Evolutionary conservation across 2,888 invertebrate genomes (phyloP).

Genomic region (Coelogynopora nodosa): DNA sequence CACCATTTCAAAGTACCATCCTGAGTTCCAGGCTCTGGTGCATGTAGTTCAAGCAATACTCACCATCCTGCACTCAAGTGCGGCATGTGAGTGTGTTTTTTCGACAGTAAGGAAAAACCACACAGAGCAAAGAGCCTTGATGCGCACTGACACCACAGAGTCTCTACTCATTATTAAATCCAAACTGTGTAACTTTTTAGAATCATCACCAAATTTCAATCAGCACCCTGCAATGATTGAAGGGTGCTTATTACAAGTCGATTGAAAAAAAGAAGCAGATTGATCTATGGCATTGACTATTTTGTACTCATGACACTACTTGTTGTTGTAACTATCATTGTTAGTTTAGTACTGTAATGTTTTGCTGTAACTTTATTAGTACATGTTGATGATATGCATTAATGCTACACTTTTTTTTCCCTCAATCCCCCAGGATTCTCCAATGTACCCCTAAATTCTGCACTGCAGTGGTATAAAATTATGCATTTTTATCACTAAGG

Average conservation of each 20-base stretch:
- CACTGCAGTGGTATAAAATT: background rate
- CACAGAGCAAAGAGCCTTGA: background rate
- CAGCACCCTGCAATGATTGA: background rate
- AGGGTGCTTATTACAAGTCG: background rate
- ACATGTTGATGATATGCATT: background rate
- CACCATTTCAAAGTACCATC: background rate
- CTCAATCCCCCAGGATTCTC: background rate
- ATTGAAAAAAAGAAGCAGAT: background rate
- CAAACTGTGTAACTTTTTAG: background rate
- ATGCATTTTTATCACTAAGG: background rate
- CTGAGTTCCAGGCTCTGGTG: background rate
- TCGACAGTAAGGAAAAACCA: background rate
- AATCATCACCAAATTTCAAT: background rate
- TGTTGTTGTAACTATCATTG: background rate
- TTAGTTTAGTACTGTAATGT: background rate
- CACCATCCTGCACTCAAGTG: background rate
- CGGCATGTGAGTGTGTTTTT: background rate
- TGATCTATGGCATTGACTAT: background rate
- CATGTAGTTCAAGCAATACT: background rate
- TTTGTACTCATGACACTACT: background rate
- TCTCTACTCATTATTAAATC: background rate
- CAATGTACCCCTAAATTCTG: background rate
- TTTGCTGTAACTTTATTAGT: background rate
- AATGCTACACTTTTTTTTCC: background rate
- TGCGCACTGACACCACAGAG: background rate